Evolutionary conservation across 2,113 vertebrate genomes (phyloP).

Genomic region (Forbesichthys agassizii): DNA sequence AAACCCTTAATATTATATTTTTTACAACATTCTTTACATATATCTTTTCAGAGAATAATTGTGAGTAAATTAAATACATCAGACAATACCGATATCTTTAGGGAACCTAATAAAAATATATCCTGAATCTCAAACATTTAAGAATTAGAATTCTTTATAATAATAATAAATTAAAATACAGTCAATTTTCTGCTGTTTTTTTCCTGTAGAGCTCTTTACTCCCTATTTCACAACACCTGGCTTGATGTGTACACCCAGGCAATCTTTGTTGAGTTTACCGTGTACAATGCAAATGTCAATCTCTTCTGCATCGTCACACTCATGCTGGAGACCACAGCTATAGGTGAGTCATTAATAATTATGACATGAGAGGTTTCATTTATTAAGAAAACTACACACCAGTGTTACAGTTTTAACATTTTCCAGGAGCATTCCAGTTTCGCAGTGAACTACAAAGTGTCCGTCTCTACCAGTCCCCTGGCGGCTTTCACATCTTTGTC

Average conservation of each 20-base stretch:
- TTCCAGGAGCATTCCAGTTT: constrained; percentile 86
- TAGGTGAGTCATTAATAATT: constrained; percentile 74
- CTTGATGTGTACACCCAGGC: constrained; percentile 88
- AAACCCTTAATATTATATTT: too few relatives aligned
- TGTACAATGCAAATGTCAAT: constrained; percentile 95
- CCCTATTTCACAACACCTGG: constrained; percentile 87
- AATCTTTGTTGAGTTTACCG: constrained; percentile 91
- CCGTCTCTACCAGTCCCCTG: constrained; percentile 86
- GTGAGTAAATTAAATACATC: too few relatives aligned
- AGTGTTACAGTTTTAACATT: neutral
- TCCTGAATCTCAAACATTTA: too few relatives aligned
- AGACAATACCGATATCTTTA: too few relatives aligned
- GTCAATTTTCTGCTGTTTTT: neutral
- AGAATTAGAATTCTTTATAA: too few relatives aligned
- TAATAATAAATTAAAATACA: neutral
- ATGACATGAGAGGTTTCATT: neutral
- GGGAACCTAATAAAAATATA: too few relatives aligned
- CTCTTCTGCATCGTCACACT: constrained; percentile 90
- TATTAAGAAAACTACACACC: neutral
- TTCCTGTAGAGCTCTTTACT: constrained; percentile 80
- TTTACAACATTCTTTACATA: too few relatives aligned
- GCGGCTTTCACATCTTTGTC: constrained; percentile 88
- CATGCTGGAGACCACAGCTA: constrained; percentile 86
- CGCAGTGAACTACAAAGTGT: constrained; percentile 82
- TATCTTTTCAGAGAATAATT: too few relatives aligned